A percentile compares a stretch with the other conserved stretches of the same genome.
Conservation (phyloP, 2,888 invertebrate species). For the Tetrapedia diversipes region DNA sequence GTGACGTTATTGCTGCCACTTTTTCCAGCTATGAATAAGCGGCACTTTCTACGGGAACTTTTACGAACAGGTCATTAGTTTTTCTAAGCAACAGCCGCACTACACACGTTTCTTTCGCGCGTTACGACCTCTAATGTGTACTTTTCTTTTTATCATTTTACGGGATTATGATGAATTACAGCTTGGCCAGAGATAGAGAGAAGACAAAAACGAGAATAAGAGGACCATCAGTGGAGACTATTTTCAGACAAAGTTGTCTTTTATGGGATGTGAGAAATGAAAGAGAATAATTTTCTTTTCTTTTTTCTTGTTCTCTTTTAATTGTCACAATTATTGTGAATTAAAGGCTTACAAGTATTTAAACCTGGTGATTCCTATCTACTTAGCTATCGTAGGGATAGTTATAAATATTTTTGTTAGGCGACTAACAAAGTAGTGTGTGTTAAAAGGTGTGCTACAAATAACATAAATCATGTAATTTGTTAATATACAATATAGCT, state of each 20-base stretch:
- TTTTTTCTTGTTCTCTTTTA: no score
- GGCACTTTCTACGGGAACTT: background rate
- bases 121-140: background rate
- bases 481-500: no score
- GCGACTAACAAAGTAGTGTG: no score
- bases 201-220: background rate
- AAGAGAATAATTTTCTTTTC: no score
- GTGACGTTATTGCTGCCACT: constrained; percentile 65
- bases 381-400: no score
- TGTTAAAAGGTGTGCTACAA: no score
- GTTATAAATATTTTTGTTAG: no score
- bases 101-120: background rate
- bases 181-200: background rate
- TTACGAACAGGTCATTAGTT: background rate
- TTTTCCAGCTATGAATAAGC: constrained; percentile 33
- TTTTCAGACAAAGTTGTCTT: background rate
- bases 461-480: no score
- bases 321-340: no score
- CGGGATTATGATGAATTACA: no score
- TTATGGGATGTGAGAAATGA: background rate
- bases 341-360: background rate
- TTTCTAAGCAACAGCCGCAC: background rate
- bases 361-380: background rate
- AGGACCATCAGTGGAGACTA: background rate
- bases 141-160: no score